phyloP scores from a whole-genome alignment of 2,113 vertebrate species.

The Pica pica region DNA sequence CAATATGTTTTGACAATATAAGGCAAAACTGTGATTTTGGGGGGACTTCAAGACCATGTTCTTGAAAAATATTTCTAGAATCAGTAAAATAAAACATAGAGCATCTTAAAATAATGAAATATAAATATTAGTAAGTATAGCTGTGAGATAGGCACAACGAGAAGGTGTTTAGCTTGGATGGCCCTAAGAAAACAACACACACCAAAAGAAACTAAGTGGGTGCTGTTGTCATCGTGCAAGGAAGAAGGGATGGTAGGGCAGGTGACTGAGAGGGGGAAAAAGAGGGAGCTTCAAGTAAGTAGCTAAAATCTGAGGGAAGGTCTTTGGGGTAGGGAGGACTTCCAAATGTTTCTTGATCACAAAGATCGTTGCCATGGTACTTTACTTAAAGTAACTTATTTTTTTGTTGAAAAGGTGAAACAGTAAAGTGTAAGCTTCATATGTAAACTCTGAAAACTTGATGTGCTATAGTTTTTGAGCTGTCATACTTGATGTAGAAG shows the following conservation, averaged over 20 bases:
- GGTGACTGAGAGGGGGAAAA: neutral
- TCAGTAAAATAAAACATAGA: neutral
- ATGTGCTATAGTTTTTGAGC: neutral
- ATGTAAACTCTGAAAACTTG: neutral
- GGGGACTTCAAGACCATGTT: neutral
- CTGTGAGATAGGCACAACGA: neutral
- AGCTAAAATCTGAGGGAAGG: neutral
- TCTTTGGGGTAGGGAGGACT: neutral
- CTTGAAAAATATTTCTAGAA: neutral
- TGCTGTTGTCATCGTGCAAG: neutral
- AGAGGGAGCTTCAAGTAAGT: neutral
- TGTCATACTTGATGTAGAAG: neutral
- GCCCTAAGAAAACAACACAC: neutral
- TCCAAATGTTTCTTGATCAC: neutral
- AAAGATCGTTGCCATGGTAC: neutral
- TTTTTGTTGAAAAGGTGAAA: neutral
- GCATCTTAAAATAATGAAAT: neutral
- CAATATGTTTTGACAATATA: neutral
- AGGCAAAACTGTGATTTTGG: neutral
- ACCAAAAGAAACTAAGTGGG: neutral
- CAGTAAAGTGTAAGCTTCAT: neutral
- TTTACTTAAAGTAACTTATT: neutral
- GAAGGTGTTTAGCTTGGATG: neutral
- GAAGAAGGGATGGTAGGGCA: neutral
- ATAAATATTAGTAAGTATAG: neutral